A percentile compares a stretch with the other conserved stretches of the same genome.
phyloP scores from a whole-genome alignment of 2,888 invertebrate species.

The Limnephilus marmoratus region DNA sequence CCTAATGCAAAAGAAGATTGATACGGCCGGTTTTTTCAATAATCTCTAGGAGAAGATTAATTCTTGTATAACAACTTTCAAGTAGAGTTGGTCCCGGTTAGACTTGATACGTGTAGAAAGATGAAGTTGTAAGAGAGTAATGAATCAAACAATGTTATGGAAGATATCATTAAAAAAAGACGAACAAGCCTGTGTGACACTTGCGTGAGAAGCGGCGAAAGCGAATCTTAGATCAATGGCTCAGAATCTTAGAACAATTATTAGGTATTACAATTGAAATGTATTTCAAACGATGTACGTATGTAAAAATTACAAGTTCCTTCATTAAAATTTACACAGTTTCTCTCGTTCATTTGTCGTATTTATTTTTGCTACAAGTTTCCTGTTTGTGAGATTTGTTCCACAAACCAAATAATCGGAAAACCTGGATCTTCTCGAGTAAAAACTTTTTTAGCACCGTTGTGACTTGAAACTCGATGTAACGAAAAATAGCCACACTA shows the following conservation, averaged over 20 bases:
- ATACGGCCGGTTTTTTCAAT: neutral
- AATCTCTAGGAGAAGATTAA: neutral
- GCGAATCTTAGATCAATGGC: neutral
- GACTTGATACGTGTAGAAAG: neutral
- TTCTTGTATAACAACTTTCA: neutral
- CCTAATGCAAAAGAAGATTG: too few species aligned
- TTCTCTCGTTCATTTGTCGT: slow-evolving; percentile 41
- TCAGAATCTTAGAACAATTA: neutral
- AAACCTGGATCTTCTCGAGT: too few species aligned
- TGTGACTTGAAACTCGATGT: too few species aligned
- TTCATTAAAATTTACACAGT: slow-evolving; percentile 35
- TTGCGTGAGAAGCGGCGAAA: slow-evolving; percentile 38
- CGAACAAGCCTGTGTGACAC: neutral
- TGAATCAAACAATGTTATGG: neutral
- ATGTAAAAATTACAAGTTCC: slow-evolving; percentile 32
- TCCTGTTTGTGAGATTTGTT: neutral
- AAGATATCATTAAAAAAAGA: neutral
- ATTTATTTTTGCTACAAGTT: neutral
- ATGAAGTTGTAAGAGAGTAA: neutral
- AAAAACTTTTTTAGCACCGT: too few species aligned
- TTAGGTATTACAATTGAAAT: slow-evolving; percentile 21
- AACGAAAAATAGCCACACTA: too few species aligned
- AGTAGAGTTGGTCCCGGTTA: neutral
- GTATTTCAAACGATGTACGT: slow-evolving; percentile 30
- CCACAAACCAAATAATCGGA: neutral